Conservation (phyloP, 2,113 vertebrate species). For the Ciconia boyciana region DNA sequence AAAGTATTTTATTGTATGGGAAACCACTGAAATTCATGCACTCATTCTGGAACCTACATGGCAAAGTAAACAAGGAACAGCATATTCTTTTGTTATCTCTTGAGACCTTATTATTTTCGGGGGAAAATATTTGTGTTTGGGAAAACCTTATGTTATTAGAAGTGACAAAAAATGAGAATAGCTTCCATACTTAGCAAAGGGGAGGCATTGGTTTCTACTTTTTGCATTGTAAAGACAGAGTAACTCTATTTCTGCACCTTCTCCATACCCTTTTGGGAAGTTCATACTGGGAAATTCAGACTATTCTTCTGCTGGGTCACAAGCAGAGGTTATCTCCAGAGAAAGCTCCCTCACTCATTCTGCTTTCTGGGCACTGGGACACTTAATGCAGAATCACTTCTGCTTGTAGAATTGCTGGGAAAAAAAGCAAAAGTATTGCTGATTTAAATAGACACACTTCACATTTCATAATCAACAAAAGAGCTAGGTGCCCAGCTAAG, state of each 20-base stretch:
- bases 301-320: not conserved
- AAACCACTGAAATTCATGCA: constrained; percentile 16
- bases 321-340: not conserved
- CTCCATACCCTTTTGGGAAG: not conserved
- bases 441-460: not conserved
- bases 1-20: not conserved
- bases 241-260: not conserved
- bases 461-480: not conserved
- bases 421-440: not conserved
- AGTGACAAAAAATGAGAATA: constrained; percentile 5
- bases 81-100: constrained; percentile 50
- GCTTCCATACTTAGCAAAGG: not conserved
- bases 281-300: not conserved
- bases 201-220: not conserved
- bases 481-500: not conserved
- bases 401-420: not conserved
- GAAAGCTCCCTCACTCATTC: not conserved
- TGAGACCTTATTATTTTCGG: constrained; percentile 65
- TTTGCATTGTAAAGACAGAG: not conserved
- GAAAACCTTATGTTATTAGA: constrained; percentile 5
- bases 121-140: constrained; percentile 21
- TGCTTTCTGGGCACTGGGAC: not conserved
- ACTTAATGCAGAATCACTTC: not conserved
- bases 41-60: not conserved
- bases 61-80: constrained; percentile 9